These are phyloP conservation scores for Cecidostiba fungosa DNA, from an alignment of 2,888 invertebrate genomes.

Conservation along the genomic window DNA sequence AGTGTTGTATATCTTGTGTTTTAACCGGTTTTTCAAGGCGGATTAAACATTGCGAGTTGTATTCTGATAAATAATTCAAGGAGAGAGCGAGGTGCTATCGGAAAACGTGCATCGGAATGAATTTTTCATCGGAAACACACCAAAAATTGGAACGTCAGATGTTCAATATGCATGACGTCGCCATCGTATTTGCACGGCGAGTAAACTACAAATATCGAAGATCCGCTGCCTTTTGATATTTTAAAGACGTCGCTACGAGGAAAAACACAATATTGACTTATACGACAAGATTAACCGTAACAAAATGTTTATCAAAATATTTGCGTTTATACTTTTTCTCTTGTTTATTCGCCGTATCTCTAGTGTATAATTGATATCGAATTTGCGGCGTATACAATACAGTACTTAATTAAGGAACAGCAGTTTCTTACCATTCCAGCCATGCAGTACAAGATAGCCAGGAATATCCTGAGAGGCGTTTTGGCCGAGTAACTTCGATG, in stretches of 20 bases:
- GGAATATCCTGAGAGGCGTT: constrained; percentile 86
- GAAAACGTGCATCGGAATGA: not conserved
- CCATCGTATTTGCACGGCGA: not conserved
- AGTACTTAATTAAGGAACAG: not conserved
- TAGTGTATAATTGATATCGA: not conserved
- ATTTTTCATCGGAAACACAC: not conserved
- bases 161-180: not conserved
- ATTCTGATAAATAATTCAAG: not conserved
- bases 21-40: not conserved
- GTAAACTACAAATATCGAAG: not conserved
- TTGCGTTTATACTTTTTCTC: not conserved
- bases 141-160: not conserved
- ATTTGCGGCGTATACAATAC: not conserved
- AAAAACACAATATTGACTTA: not conserved
- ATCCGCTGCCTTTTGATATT: not conserved
- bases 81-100: not conserved
- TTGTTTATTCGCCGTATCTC: not conserved
- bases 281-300: not conserved
- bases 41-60: not conserved
- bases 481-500: constrained; percentile 93
- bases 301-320: not conserved
- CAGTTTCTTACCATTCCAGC: constrained; percentile 88
- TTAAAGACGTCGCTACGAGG: not conserved
- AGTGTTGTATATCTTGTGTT: no score
- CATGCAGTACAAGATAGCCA: constrained; percentile 92